phyloP scores from a whole-genome alignment of 2,797 vertebrate genomes.

The Antrozous pallidus region DNA sequence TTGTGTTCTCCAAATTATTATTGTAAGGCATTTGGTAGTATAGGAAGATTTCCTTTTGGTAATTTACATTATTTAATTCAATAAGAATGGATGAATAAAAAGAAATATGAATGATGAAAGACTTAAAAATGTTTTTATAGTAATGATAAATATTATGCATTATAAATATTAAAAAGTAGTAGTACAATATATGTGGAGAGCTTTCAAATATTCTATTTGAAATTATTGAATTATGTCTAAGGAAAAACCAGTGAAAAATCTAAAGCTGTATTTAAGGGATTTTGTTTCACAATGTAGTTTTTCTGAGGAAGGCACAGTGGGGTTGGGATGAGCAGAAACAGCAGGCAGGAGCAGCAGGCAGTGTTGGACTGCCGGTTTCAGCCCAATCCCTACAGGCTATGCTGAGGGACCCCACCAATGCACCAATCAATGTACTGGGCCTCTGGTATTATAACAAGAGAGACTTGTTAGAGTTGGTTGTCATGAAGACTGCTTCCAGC shows the following conservation, averaged over 20 bases:
- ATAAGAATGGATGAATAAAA: not conserved
- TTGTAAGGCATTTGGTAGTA: not conserved
- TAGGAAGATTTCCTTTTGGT: not conserved
- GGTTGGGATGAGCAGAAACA: too few relatives aligned
- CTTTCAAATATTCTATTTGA: not conserved
- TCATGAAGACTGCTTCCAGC: not conserved
- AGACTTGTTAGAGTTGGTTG: not conserved
- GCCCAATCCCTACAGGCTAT: too few relatives aligned
- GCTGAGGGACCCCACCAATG: too few relatives aligned
- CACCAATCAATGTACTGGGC: too few relatives aligned
- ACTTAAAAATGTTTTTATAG: not conserved
- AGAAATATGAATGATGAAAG: not conserved
- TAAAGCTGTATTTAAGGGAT: not conserved
- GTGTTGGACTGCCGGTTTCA: too few relatives aligned
- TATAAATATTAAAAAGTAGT: not conserved
- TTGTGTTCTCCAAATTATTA: not conserved
- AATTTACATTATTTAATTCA: not conserved
- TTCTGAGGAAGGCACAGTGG: not conserved
- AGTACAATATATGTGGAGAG: not conserved
- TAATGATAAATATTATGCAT: not conserved
- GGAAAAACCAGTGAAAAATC: slow-evolving; percentile 11
- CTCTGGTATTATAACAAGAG: not conserved
- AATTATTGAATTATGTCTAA: not conserved
- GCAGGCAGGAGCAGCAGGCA: too few relatives aligned
- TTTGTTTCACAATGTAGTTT: not conserved